phyloP scores from a whole-genome alignment of 2,113 vertebrate species.

The Embiotoca jacksoni region DNA sequence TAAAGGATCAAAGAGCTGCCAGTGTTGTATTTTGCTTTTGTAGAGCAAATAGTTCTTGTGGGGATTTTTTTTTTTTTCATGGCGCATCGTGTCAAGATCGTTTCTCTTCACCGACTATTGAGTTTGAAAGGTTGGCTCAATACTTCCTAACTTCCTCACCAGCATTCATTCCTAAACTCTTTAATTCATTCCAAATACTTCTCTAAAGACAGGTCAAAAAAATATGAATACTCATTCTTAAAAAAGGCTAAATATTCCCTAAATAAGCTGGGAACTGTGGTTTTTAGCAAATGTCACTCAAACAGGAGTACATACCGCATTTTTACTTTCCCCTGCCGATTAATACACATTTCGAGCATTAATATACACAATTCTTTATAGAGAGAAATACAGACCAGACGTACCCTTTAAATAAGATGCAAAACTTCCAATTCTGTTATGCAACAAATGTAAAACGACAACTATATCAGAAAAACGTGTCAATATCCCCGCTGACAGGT shows the following conservation, averaged over 20 bases:
- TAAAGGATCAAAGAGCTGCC: not conserved
- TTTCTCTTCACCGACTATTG: no score
- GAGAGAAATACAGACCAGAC: not conserved
- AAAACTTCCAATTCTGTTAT: no score
- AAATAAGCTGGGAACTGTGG: not conserved
- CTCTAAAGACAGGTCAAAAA: not conserved
- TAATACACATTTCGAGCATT: not conserved
- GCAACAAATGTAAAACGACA: no score
- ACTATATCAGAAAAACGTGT: not conserved
- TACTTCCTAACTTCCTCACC: not conserved
- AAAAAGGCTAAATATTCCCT: not conserved
- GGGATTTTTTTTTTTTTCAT: no score
- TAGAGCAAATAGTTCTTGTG: no score
- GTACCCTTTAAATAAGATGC: not conserved
- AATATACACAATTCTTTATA: no score
- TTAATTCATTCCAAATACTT: not conserved
- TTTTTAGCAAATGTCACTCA: not conserved
- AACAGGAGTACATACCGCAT: not conserved
- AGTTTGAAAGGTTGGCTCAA: no score
- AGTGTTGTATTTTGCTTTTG: not conserved
- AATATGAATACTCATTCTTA: not conserved
- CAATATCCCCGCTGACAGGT: not conserved
- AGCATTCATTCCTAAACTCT: not conserved
- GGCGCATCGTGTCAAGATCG: no score
- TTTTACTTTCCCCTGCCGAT: constrained; percentile 3